These are phyloP conservation scores for Colaptes auratus DNA, from an alignment of 2,113 vertebrate genomes.

Conservation along the genomic window DNA sequence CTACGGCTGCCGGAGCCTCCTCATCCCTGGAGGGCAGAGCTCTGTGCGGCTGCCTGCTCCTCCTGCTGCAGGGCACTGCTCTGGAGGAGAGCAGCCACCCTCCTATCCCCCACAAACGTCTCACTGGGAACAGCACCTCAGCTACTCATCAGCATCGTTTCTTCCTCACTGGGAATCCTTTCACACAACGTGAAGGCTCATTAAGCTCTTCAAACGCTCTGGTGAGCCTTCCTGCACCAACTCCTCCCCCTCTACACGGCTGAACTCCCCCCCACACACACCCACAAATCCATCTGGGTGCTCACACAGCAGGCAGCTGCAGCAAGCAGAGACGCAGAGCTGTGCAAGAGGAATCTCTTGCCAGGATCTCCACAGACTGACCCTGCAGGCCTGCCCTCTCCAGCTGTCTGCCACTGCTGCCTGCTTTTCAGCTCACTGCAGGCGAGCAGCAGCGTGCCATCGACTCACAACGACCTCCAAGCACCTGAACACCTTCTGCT, in stretches of 20 bases:
- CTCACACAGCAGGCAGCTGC: not conserved
- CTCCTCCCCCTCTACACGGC: not conserved
- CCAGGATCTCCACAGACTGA: not conserved
- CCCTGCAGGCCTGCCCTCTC: not conserved
- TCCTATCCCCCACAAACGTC: not conserved
- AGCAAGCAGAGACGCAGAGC: not conserved
- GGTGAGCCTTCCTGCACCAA: not conserved
- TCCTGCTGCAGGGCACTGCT: not conserved
- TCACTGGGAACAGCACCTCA: accelerated
- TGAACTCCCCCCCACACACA: not conserved
- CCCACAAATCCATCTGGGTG: not conserved
- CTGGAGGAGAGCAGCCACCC: not conserved
- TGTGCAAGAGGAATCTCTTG: not conserved
- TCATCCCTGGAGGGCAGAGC: not conserved
- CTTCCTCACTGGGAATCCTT: not conserved
- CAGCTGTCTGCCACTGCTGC: accelerated
- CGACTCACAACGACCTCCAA: not conserved
- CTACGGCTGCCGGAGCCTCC: not conserved
- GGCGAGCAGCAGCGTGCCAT: not conserved
- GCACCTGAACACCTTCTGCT: not conserved
- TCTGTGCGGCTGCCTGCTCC: not conserved
- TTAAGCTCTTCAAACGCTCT: not conserved
- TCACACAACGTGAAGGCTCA: not conserved
- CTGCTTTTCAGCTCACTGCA: not conserved
- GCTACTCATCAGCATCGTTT: not conserved